These are phyloP conservation scores for Echinops telfairi DNA, from an alignment of 2,113 vertebrate species.

Conservation along the genomic window DNA sequence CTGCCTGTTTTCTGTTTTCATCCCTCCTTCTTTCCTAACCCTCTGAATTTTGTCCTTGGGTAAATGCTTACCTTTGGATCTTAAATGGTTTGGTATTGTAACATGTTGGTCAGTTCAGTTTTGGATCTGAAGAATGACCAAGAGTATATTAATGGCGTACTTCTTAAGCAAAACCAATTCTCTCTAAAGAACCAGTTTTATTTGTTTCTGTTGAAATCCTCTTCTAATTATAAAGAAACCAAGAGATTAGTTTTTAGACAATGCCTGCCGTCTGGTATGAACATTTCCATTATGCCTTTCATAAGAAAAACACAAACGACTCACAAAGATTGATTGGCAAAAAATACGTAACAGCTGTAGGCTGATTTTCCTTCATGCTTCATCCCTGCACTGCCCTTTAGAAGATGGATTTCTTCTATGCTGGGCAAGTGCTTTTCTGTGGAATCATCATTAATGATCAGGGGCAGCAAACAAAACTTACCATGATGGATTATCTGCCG, in stretches of 20 bases:
- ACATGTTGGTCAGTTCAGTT: no score
- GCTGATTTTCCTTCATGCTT: constrained; percentile 83
- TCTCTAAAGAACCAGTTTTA: background rate
- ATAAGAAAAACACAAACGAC: constrained; percentile 4
- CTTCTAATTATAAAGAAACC: constrained; percentile 38
- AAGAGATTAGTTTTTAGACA: constrained; percentile 42
- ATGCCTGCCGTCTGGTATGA: background rate
- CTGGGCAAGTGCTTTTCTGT: constrained; percentile 74
- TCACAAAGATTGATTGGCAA: constrained; percentile 80
- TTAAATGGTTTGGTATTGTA: no score
- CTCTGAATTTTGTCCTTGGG: no score
- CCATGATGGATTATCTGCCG: constrained; percentile 82
- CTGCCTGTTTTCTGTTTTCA: no score
- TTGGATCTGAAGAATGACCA: no score
- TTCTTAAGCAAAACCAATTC: constrained; percentile 31
- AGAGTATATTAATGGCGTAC: background rate
- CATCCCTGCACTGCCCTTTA: constrained; percentile 82
- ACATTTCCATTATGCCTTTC: constrained; percentile 27
- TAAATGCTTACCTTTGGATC: no score
- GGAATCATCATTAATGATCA: constrained; percentile 84
- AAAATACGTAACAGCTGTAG: constrained; percentile 73
- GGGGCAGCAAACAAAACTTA: constrained; percentile 79
- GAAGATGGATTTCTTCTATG: constrained; percentile 85
- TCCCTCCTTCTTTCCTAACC: no score
- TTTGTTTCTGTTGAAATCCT: background rate